Conservation (phyloP, 2,888 invertebrate genomes). For the Watsonalla binaria region DNA sequence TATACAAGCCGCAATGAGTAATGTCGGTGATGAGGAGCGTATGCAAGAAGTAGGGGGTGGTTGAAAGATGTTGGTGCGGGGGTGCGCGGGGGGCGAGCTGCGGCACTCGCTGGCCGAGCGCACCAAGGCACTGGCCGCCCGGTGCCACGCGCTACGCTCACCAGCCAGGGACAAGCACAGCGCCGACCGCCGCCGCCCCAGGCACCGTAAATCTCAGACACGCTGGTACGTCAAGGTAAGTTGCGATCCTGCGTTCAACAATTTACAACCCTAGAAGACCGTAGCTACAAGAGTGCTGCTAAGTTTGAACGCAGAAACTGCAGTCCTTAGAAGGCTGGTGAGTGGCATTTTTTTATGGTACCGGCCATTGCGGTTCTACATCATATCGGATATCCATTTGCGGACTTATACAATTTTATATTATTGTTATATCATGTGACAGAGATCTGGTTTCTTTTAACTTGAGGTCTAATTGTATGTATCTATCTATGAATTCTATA, state of each 20-base stretch:
- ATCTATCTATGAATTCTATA: no score
- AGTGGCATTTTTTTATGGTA: neutral
- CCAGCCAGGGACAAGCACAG: conserved; percentile 51
- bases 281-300: neutral
- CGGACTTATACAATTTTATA: no score
- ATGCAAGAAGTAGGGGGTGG: conserved; percentile 40
- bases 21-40: conserved; percentile 25
- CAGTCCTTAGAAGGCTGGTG: neutral
- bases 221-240: conserved; percentile 88
- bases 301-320: no score
- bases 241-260: conserved; percentile 20
- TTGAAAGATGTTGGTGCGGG: conserved; percentile 68
- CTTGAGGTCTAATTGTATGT: no score
- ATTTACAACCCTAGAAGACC: neutral
- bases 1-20: conserved; percentile 28
- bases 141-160: conserved; percentile 68
- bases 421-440: no score
- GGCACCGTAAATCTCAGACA: conserved; percentile 77
- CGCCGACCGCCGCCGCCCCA: conserved; percentile 57
- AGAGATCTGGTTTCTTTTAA: no score
- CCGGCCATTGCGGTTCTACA: no score
- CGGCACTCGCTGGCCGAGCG: conserved; percentile 72
- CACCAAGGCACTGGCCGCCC: conserved; percentile 72
- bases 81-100: conserved; percentile 67
- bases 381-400: no score